Conservation (phyloP, 2,888 invertebrate genomes). For the Cosmorhoe ocellata region DNA sequence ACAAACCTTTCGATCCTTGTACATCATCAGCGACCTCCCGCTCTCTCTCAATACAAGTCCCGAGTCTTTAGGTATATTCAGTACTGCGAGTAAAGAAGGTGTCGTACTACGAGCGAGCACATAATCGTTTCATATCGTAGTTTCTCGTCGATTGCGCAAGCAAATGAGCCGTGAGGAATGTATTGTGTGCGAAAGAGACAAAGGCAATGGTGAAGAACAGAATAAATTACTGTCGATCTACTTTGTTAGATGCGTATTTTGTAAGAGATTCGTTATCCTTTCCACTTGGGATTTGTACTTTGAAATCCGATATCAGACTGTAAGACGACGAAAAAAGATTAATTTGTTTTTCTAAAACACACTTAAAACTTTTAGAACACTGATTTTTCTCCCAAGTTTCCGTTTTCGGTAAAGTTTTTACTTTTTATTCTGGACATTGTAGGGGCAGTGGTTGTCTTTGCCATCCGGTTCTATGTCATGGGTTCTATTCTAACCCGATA, state of each 20-base stretch:
- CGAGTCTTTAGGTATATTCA: not conserved
- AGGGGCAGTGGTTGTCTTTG: too few species aligned
- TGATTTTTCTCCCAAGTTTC: too few species aligned
- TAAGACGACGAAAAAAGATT: too few species aligned
- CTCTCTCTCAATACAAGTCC: not conserved
- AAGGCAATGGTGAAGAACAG: conserved; percentile 42
- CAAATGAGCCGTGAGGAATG: conserved; percentile 62
- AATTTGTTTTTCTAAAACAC: too few species aligned
- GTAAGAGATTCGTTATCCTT: not conserved
- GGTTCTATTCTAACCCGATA: too few species aligned
- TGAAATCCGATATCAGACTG: not conserved
- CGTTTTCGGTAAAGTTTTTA: too few species aligned
- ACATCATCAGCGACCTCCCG: conserved; percentile 14
- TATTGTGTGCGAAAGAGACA: conserved; percentile 57
- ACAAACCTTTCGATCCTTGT: conserved; percentile 39
- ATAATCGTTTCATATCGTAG: conserved; percentile 62
- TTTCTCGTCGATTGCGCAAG: conserved; percentile 63
- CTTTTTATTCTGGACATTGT: too few species aligned
- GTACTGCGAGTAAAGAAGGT: conserved; percentile 33
- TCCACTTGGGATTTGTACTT: not conserved
- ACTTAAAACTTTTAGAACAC: too few species aligned
- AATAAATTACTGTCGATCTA: conserved; percentile 43
- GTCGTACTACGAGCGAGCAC: conserved; percentile 37
- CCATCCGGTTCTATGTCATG: too few species aligned
- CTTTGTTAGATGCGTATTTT: conserved; percentile 32